phyloP scores from a whole-genome alignment of 1,140 invertebrate genomes.

The Ceratina japonica region DNA sequence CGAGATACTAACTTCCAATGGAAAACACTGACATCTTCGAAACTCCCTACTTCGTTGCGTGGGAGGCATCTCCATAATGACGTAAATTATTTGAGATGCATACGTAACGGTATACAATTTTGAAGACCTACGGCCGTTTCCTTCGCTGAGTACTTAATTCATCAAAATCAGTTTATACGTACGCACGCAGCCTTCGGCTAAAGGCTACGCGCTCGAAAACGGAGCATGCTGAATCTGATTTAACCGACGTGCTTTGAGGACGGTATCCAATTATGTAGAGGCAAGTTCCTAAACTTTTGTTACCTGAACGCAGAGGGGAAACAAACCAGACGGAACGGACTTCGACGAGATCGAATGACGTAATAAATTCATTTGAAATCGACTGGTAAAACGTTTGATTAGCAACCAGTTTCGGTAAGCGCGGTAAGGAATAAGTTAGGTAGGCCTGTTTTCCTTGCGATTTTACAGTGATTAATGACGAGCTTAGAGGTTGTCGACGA shows the following conservation, averaged over 20 bases:
- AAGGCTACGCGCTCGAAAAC: no score
- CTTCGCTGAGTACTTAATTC: no score
- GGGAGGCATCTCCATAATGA: no score
- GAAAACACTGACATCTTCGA: background rate
- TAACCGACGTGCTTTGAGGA: conserved; percentile 17
- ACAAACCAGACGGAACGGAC: background rate
- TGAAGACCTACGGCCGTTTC: no score
- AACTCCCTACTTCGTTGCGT: no score
- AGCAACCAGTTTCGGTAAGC: no score
- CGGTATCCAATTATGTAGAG: conserved; percentile 30
- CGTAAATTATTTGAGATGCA: no score
- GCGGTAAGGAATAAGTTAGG: background rate
- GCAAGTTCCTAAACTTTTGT: conserved; percentile 13
- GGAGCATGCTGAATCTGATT: conserved; percentile 2
- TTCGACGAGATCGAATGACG: background rate
- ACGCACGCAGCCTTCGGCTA: no score
- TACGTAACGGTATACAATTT: no score
- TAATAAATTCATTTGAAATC: background rate
- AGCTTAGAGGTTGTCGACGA: background rate
- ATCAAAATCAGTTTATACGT: no score
- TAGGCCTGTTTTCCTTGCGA: background rate
- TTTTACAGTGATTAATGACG: background rate
- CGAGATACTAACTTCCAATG: background rate
- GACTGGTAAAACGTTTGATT: no score
- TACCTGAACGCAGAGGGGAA: background rate